A percentile compares a stretch with the other conserved stretches of the same genome.
Evolutionary conservation across 2,888 invertebrate genomes (phyloP).

Genomic region (Uropetala carovei): DNA sequence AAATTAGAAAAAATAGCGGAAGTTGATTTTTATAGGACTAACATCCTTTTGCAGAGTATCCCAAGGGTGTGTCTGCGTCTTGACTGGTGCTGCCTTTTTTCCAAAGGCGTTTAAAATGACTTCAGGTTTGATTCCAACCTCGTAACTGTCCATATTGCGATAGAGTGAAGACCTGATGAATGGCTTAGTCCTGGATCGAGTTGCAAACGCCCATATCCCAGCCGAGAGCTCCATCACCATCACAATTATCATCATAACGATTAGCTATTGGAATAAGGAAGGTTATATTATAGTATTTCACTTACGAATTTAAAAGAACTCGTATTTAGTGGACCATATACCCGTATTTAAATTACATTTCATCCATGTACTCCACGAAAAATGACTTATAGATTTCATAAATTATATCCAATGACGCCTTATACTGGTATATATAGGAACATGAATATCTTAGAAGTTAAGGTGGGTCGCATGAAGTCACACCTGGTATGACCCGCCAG

Average conservation of each 20-base stretch:
- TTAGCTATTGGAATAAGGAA: neutral
- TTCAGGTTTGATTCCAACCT: neutral
- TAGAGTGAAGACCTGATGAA: neutral
- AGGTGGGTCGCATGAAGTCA: no score
- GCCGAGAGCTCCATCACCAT: neutral
- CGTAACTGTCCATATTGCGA: neutral
- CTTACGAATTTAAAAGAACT: no score
- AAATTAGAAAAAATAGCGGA: no score
- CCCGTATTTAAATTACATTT: no score
- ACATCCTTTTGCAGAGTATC: neutral
- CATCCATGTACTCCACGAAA: no score
- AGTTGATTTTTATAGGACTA: neutral
- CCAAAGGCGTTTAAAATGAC: neutral
- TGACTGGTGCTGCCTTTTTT: neutral
- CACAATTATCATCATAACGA: neutral
- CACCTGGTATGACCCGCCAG: no score
- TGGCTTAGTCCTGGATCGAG: neutral
- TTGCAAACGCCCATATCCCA: neutral
- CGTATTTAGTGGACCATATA: no score
- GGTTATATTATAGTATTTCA: no score
- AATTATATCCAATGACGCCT: no score
- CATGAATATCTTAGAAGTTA: no score
- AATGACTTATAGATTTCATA: no score
- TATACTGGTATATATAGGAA: no score
- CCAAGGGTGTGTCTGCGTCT: neutral